Evolutionary conservation across 2,113 vertebrate species (phyloP).

Genomic region (Lepus europaeus): DNA sequence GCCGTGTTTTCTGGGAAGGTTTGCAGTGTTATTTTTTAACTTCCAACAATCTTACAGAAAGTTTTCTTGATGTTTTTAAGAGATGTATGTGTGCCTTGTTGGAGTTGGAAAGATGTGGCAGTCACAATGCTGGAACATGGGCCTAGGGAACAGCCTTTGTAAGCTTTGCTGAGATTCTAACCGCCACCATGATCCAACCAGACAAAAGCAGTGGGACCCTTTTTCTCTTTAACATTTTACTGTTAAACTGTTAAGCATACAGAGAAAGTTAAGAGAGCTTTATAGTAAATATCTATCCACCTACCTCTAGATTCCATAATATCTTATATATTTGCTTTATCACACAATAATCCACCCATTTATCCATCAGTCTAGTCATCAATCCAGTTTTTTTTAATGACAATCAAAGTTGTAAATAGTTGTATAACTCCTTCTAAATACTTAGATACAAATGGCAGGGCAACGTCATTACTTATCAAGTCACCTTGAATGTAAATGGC

Average conservation of each 20-base stretch:
- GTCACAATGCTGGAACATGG: neutral
- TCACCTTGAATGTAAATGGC: no score
- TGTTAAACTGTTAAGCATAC: neutral
- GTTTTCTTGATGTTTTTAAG: constrained; percentile 13
- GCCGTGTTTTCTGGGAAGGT: constrained; percentile 21
- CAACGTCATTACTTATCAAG: no score
- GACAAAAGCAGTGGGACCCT: neutral
- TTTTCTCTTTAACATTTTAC: neutral
- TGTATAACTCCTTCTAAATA: neutral
- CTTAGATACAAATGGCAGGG: neutral
- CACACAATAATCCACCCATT: neutral
- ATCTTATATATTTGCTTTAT: constrained; percentile 1
- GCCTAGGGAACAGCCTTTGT: neutral
- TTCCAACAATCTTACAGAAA: neutral
- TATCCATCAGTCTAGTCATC: no score
- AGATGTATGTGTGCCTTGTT: neutral
- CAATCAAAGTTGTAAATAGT: constrained; percentile 18
- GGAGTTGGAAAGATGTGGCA: neutral
- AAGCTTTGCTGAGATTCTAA: neutral
- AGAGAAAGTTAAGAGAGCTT: neutral
- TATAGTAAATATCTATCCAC: neutral
- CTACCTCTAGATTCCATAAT: neutral
- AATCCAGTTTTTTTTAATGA: neutral
- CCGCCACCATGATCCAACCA: neutral
- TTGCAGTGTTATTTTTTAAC: neutral